Conservation (phyloP, 2,888 invertebrate species). For the Dione vanillae region DNA sequence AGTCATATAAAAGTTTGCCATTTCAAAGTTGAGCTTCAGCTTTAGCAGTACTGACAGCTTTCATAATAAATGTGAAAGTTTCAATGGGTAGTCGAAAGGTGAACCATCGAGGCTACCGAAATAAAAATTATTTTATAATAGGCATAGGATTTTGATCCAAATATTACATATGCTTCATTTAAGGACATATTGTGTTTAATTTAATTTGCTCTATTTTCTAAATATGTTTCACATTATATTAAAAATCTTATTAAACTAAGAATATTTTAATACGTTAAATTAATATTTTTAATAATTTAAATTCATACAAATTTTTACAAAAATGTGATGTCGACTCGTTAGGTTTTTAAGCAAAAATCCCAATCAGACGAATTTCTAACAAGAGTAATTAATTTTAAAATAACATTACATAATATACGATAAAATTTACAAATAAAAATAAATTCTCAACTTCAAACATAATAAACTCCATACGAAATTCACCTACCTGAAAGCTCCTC, state of each 20-base stretch:
- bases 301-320: too few species aligned
- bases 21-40: slow-evolving; percentile 23
- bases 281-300: too few species aligned
- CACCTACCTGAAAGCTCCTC: slow-evolving; percentile 59
- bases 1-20: slow-evolving; percentile 22
- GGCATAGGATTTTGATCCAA: background rate
- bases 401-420: background rate
- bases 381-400: background rate
- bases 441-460: background rate
- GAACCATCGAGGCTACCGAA: slow-evolving; percentile 1
- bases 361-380: background rate
- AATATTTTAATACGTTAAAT: too few species aligned
- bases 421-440: background rate
- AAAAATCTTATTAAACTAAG: too few species aligned
- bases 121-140: slow-evolving; percentile 9
- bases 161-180: background rate
- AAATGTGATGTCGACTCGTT: too few species aligned
- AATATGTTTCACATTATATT: background rate
- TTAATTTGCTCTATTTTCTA: background rate
- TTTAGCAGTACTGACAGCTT: slow-evolving; percentile 25
- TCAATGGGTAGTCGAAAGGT: slow-evolving; percentile 25
- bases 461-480: background rate
- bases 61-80: slow-evolving; percentile 28
- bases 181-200: background rate
- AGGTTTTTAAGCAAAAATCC: background rate